Base-by-base conservation (phyloP, 2,888 invertebrate species). In the Caenorhabditis sp. region DNA sequence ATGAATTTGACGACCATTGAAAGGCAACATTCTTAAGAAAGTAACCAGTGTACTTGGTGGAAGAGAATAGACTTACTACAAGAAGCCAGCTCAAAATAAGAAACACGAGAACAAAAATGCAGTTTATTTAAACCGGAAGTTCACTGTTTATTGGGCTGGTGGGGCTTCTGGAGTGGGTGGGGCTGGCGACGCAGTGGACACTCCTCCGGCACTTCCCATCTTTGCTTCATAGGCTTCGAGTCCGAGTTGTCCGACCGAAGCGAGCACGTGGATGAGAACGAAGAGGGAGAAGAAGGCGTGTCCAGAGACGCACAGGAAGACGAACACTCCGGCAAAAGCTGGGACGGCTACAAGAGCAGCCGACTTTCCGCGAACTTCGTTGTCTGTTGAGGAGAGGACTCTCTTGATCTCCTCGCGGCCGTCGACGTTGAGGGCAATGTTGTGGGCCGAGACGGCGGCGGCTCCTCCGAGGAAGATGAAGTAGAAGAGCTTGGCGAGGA, bases 261-360 rank as follows among this genome's bases (percentile, higher is more conserved):
- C 81, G 24, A 82, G 65, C n/a, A 78, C 77, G 47, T 82, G 81
- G 47, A 82, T 71, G 55, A 82, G 71, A 13, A 82, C 81, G 58
- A 82, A 82, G 15, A 82, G 68, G n/a, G 81, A 82, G 72, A 82
- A 82, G 77, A 82, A 82, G 18, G 68, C 67, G 68, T 82, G 81
- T 8, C 81, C 81, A 24, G 81, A 82, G n/a, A 82, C 81, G 51
- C 71, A 82, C 28, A 82, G 55, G 77, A 82, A 82, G 9, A 82
- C 71, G 58, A 82, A 68, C 18, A 82, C 56, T 61, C 71, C 81
- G 24, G 81, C 51, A 15, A 82, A 15, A n/a, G 77, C 61, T n/a
- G 81, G 81, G 6, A 60, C 77, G 28, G 71, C 55, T 18, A 82
- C 68, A 20, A 77, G 50, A 20, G 71, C 79, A 18, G 81, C 81